phyloP scores from a whole-genome alignment of 2,113 vertebrate species.

The Sander vitreus region DNA sequence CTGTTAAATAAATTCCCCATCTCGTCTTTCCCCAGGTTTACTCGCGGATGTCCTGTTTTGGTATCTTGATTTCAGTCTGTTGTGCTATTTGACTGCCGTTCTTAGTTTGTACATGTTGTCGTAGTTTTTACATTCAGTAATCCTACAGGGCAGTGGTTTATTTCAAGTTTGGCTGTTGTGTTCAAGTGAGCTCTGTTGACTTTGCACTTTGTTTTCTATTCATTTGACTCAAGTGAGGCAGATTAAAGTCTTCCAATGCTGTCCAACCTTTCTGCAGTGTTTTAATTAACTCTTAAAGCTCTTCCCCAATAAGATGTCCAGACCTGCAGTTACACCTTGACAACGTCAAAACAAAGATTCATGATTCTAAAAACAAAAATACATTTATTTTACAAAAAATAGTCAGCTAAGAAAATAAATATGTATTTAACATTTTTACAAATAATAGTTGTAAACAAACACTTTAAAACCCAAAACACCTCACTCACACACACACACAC shows the following conservation, averaged over 20 bases:
- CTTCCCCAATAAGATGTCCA: not conserved
- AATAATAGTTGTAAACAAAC: constrained; percentile 35
- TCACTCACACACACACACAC: not conserved
- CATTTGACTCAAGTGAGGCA: not conserved
- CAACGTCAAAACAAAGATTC: not conserved
- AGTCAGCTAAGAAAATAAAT: constrained; percentile 72
- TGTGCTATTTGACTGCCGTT: constrained; percentile 12
- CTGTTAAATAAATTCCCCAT: not conserved
- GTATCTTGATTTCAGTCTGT: not conserved
- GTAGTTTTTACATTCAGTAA: not conserved
- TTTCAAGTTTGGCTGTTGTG: constrained; percentile 13
- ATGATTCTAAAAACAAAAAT: not conserved
- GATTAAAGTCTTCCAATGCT: constrained; percentile 24
- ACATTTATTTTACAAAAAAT: constrained; percentile 74
- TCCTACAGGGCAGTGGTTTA: not conserved
- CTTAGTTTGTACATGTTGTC: not conserved
- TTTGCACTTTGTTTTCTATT: constrained; percentile 16
- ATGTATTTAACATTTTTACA: constrained; percentile 66
- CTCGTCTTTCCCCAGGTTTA: constrained; percentile 31
- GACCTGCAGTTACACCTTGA: not conserved
- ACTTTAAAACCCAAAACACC: constrained; percentile 6
- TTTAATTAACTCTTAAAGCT: not conserved
- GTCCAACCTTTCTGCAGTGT: not conserved
- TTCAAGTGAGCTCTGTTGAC: not conserved
- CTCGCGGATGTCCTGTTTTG: not conserved